Base-by-base conservation (phyloP, 2,888 invertebrate species). In the Aromia moschata region DNA sequence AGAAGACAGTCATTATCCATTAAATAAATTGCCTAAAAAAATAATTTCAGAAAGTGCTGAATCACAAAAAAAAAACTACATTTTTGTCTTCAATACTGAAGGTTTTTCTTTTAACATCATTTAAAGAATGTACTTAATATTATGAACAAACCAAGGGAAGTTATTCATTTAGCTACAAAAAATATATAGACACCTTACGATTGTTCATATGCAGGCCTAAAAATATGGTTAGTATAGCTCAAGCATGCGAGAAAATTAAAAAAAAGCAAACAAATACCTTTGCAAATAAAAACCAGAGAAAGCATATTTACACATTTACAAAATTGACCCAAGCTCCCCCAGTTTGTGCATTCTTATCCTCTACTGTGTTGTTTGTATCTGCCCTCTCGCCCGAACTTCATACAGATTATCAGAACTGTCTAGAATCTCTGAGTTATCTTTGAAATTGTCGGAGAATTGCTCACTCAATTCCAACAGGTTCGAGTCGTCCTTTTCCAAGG, bases 221-320 rank as follows among this genome's bases (percentile, higher is more conserved):
- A 56, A 49, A 31, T 59, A 64, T 49, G 55, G 40, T 64, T 62
- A 64, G 56, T 49, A 53, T 53, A 54, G 49, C 37, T 30, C n/a
- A 17, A n/a, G 52, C 67, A 65, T 67, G 65, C 65, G 56, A 40
- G 61, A 65, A 68, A 64, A 67, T 65, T 51, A 58, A 56, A 64
- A 44, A 65, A 68, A 63, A 68, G 53, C 65, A 33, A 33, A 62
- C 62, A 70, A 70, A 67, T 71, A 71, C 69, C 71, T 72, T 65
- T 59, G 66, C 68, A 62, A 69, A 64, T 65, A 70, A 69, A 74
- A 75, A 75, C 76, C 72, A 72, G 64, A 70, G 69, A 74, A 77
- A 78, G 74, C 77, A 79, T 78, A 78, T 79, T 80, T 80, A 81
- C 80, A 80, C 76, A 77, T 80, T 80, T 75, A 77, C 78, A 79